Conservation (phyloP, 2,113 vertebrate genomes). For the Raphicerus campestris region DNA sequence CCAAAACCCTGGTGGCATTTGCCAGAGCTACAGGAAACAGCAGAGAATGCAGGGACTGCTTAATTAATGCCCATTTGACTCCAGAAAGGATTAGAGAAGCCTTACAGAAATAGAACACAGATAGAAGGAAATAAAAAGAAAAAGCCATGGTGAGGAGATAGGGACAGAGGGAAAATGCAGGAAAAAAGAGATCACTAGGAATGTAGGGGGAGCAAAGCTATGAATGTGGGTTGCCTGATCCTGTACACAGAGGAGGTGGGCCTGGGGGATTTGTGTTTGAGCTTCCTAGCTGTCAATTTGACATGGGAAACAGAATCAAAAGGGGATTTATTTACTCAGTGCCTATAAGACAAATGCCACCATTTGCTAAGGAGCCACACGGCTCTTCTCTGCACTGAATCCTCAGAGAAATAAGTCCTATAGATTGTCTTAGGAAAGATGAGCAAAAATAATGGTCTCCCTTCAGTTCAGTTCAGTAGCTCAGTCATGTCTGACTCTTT, state of each 20-base stretch:
- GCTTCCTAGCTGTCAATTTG: not conserved
- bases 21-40: not conserved
- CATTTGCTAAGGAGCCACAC: not conserved
- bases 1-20: not conserved
- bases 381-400: not conserved
- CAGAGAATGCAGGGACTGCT: not conserved
- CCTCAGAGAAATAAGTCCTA: not conserved
- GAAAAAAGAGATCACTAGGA: not conserved
- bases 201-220: not conserved
- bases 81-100: not conserved
- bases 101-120: not conserved
- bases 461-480: not conserved
- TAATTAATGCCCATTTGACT: not conserved
- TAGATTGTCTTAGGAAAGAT: not conserved
- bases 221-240: not conserved
- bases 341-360: not conserved
- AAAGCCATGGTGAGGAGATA: not conserved
- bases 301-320: not conserved
- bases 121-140: not conserved
- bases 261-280: not conserved
- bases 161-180: not conserved
- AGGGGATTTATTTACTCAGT: not conserved
- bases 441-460: not conserved
- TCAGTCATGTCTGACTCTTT: not conserved
- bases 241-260: not conserved